Conservation (phyloP, 2,797 vertebrate genomes). For the Percopsis omiscomaycus region DNA sequence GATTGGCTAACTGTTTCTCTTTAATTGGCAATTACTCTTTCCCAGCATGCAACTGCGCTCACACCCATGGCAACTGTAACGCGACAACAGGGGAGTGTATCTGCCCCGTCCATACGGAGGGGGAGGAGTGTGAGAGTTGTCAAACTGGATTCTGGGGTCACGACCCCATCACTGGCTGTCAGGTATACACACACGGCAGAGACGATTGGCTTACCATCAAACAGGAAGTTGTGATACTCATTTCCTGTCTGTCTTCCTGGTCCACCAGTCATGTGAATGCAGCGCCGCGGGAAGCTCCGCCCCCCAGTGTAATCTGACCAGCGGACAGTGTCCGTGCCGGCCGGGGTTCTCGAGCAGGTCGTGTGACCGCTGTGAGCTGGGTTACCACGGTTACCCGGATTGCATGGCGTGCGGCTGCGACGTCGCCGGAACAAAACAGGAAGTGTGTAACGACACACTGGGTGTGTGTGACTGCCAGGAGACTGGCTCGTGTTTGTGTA, state of each 20-base stretch:
- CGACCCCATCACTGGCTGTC: constrained; percentile 80
- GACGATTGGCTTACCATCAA: background rate
- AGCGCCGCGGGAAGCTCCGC: constrained; percentile 75
- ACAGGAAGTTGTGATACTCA: background rate
- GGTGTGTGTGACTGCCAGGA: constrained; percentile 83
- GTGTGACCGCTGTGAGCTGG: constrained; percentile 83
- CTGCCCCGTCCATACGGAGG: constrained; percentile 85
- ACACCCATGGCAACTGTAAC: constrained; percentile 88
- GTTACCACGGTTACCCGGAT: constrained; percentile 84
- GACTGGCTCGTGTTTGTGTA: constrained; percentile 85
- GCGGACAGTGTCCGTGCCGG: constrained; percentile 83
- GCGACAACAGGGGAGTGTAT: constrained; percentile 83
- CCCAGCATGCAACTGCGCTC: constrained; percentile 86
- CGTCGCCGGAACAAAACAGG: constrained; percentile 75
- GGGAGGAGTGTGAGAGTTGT: constrained; percentile 83
- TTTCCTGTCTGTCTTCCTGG: background rate
- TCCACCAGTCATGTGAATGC: constrained; percentile 84
- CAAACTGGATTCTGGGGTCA: constrained; percentile 83
- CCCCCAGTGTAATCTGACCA: constrained; percentile 77
- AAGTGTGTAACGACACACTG: constrained; percentile 75
- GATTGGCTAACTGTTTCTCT: constrained; percentile 8
- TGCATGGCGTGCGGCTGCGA: constrained; percentile 88
- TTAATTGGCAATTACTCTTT: constrained; percentile 10
- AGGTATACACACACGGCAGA: constrained; percentile 73
- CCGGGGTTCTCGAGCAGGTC: constrained; percentile 74